These are phyloP conservation scores for western clawed frog (Xenopus tropicalis) DNA, from an alignment of 2,113 vertebrate species.

Conservation along the genomic window DNA sequence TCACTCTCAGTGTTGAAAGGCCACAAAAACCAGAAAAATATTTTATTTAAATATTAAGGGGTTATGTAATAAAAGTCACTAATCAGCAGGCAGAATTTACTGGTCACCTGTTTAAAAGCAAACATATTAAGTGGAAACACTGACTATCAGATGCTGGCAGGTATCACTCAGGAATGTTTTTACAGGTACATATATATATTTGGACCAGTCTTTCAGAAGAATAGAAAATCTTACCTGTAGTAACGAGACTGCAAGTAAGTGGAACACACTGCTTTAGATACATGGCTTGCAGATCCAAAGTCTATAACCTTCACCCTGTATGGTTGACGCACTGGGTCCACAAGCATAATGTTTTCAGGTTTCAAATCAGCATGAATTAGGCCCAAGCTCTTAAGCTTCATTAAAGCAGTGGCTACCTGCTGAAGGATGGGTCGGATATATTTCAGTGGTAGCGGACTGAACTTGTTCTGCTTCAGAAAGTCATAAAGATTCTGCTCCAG, in stretches of 20 bases:
- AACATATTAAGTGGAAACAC: too few relatives aligned
- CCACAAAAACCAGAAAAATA: too few relatives aligned
- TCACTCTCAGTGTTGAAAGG: too few relatives aligned
- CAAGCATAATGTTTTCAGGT: constrained; percentile 97
- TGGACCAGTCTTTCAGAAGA: too few relatives aligned
- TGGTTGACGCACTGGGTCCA: constrained; percentile 90
- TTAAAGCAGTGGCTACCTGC: constrained; percentile 92
- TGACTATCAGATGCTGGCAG: too few relatives aligned
- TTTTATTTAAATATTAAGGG: too few relatives aligned
- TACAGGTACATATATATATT: too few relatives aligned
- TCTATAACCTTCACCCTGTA: constrained; percentile 97
- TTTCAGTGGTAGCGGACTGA: constrained; percentile 92
- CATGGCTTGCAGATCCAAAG: constrained; percentile 94
- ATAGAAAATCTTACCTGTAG: constrained; percentile 75
- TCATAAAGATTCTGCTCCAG: constrained; percentile 98
- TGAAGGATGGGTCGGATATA: constrained; percentile 94
- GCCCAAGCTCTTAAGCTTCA: constrained; percentile 94
- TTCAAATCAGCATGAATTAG: constrained; percentile 96
- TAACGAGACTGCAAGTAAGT: constrained; percentile 96
- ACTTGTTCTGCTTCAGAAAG: constrained; percentile 98
- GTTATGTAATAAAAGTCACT: too few relatives aligned
- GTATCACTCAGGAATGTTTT: too few relatives aligned
- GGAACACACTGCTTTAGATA: constrained; percentile 95
- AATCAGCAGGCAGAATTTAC: too few relatives aligned
- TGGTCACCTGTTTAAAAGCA: too few relatives aligned